Evolutionary conservation across 1,140 invertebrate genomes (phyloP).

Genomic region (Lutraria rhynchaena): DNA sequence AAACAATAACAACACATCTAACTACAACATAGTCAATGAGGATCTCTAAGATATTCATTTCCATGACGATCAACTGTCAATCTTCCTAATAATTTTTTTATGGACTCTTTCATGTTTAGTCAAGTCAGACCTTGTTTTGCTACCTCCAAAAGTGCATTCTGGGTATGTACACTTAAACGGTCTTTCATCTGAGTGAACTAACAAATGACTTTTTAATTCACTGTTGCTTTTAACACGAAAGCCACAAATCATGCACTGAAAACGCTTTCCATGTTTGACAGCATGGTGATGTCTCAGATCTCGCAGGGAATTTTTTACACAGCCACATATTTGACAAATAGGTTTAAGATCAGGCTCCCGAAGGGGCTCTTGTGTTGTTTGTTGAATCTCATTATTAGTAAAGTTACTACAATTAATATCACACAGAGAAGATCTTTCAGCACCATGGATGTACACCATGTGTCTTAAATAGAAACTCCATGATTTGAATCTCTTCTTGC

Average conservation of each 20-base stretch:
- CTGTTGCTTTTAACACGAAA: constrained; percentile 72
- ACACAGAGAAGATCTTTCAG: constrained; percentile 68
- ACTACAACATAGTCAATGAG: no score
- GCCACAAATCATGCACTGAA: constrained; percentile 67
- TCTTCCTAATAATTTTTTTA: no score
- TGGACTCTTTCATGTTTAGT: constrained; percentile 67
- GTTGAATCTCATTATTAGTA: constrained; percentile 61
- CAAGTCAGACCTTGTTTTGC: constrained; percentile 70
- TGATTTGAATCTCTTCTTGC: constrained; percentile 53
- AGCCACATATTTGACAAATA: constrained; percentile 67
- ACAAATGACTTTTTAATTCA: constrained; percentile 67
- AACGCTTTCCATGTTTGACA: constrained; percentile 67
- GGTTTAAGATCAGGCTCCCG: constrained; percentile 62
- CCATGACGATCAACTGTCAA: no score
- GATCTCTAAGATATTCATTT: no score
- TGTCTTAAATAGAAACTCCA: constrained; percentile 57
- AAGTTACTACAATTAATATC: constrained; percentile 61
- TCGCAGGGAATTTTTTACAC: constrained; percentile 65
- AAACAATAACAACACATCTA: no score
- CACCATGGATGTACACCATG: constrained; percentile 63
- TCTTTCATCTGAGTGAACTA: constrained; percentile 67
- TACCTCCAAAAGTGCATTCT: constrained; percentile 64
- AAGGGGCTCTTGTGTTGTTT: constrained; percentile 69
- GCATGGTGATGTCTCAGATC: constrained; percentile 66
- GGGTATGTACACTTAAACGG: constrained; percentile 67